Evolutionary conservation across 1,140 invertebrate genomes (phyloP), one percentile per base, ranked within the genome.

Genomic region (Brachionus calyciflorus): DNA sequence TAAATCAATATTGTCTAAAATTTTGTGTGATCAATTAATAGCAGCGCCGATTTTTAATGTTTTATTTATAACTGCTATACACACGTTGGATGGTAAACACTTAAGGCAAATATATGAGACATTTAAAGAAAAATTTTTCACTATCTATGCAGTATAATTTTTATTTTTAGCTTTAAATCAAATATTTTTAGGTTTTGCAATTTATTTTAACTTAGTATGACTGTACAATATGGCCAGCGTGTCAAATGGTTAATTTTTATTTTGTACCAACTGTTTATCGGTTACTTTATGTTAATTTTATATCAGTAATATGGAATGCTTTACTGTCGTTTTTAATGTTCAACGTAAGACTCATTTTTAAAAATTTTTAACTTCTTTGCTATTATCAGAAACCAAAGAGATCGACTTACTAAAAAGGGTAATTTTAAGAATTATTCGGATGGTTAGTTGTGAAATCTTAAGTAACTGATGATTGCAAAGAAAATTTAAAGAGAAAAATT

Each of bases 221-320:
- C 19, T 73, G 69, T 40, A 21, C n/a, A n/a, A 53, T 73, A 19
- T 73, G 69, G 69, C 69, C 69, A 2, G 1, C 33, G 12, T 37
- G 30, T 9, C 69, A 73, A n/a, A 33, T 73, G 9, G 40, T 73
- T 3, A 73, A 73, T 41, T 73, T 73, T 51, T 73, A 30, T 55
- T 73, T 73, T 41, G 40, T 73, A 24, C 69, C 69, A 55, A 55
- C 28, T 6, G 21, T 73, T 10, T 73, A 73, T 30, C 69, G 69
- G 2, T 49, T 55, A 33, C 19, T 73, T 1, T 73, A 73, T 26
- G 48, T 73, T 2, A 73, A 73, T 55, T 49, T 73, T 19, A 3
- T 73, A n/a, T 49, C 69, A 12, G 46, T 73, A 40, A 51, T 73
- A 33, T 73, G 69, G 69, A 73, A 73, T 26, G 69, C 69, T 19